Evolutionary conservation across 2,797 vertebrate genomes (phyloP).

Genomic region (Chaenodraco wilsoni): DNA sequence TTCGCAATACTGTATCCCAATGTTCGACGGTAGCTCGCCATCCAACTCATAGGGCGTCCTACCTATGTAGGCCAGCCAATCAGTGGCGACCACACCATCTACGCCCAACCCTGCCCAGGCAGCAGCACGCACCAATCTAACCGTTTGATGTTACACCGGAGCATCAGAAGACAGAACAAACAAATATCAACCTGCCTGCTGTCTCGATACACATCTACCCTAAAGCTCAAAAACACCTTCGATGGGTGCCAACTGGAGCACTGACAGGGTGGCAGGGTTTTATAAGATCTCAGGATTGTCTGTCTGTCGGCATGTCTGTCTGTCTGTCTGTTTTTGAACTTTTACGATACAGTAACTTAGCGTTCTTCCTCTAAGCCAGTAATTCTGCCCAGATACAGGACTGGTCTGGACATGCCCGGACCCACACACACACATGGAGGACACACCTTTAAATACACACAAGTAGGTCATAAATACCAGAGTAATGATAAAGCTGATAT

Average conservation of each 20-base stretch:
- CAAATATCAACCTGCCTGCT: conserved; percentile 66
- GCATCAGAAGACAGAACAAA: conserved; percentile 62
- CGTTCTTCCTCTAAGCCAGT: conserved; percentile 56
- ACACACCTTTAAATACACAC: conserved; percentile 61
- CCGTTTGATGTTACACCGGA: conserved; percentile 55
- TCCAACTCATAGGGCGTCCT: conserved; percentile 71
- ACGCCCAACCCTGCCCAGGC: conserved; percentile 50
- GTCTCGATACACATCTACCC: conserved; percentile 46
- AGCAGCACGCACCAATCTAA: conserved; percentile 29
- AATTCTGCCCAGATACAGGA: conserved; percentile 55
- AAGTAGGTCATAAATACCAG: conserved; percentile 76
- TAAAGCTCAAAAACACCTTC: conserved; percentile 50
- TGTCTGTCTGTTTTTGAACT: conserved; percentile 31
- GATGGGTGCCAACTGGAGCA: conserved; percentile 56
- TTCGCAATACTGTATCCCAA: conserved; percentile 58
- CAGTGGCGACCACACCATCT: conserved; percentile 16
- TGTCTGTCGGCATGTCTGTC: conserved; percentile 20
- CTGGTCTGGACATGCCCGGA: conserved; percentile 66
- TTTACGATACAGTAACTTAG: conserved; percentile 48
- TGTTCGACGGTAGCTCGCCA: conserved; percentile 36
- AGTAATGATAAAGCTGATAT: conserved; percentile 67
- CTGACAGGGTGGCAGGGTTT: conserved; percentile 26
- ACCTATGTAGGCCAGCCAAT: conserved; percentile 75
- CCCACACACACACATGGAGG: conserved; percentile 8
- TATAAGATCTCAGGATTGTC: conserved; percentile 49